Conservation (phyloP, 1,140 invertebrate genomes). For the Achroia grisella region DNA sequence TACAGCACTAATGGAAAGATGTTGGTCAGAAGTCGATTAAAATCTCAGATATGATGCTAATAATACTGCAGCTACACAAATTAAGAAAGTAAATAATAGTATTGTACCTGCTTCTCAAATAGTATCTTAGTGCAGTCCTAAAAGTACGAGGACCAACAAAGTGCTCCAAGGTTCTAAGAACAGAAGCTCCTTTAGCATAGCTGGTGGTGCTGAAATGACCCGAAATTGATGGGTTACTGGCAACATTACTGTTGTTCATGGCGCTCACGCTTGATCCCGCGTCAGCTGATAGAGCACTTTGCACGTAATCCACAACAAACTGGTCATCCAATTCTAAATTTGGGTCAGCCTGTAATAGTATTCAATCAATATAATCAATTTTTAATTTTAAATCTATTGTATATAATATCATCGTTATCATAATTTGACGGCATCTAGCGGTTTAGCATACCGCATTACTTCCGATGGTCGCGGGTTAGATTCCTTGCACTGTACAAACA, state of each 20-base stretch:
- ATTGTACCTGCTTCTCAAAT: conserved; percentile 60
- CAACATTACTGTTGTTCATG: conserved; percentile 64
- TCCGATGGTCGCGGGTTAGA: too few species aligned
- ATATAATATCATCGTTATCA: too few species aligned
- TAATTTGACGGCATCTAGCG: too few species aligned
- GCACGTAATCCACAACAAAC: conserved; percentile 78
- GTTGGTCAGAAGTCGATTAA: too few species aligned
- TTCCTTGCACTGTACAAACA: too few species aligned
- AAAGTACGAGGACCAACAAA: conserved; percentile 81
- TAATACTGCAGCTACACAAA: too few species aligned
- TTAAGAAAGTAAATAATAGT: too few species aligned
- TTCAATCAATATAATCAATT: conserved; percentile 5
- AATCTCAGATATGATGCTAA: too few species aligned
- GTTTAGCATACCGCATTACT: too few species aligned
- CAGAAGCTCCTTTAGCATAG: conserved; percentile 80
- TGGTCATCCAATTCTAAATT: conserved; percentile 70
- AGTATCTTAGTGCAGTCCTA: conserved; percentile 74
- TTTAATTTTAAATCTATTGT: too few species aligned
- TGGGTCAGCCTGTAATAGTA: conserved; percentile 57
- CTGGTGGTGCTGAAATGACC: conserved; percentile 81
- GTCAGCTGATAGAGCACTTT: conserved; percentile 80
- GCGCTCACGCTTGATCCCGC: conserved; percentile 76
- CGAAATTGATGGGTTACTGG: conserved; percentile 63
- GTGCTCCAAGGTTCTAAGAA: conserved; percentile 85
- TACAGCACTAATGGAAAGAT: too few species aligned